A percentile compares a stretch with the other conserved stretches of the same genome.
phyloP scores from a whole-genome alignment of 2,797 vertebrate genomes.

The Hylomyscus alleni region DNA sequence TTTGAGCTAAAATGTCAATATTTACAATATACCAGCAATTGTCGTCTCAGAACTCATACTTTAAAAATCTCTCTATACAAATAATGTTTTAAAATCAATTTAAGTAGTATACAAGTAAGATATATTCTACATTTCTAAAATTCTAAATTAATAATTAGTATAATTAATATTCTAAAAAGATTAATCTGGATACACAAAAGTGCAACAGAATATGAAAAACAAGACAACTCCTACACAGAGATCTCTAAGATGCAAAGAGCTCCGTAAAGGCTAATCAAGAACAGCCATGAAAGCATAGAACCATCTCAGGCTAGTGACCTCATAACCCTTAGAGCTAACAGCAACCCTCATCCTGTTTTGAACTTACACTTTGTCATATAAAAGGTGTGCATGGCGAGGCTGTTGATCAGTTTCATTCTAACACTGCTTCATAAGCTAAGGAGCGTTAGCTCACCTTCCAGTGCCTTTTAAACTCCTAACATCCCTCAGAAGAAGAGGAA shows the following conservation, averaged over 20 bases:
- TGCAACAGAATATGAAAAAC: background rate
- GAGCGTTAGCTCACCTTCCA: background rate
- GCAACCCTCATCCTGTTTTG: background rate
- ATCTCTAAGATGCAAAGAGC: background rate
- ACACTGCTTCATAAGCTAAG: constrained; percentile 20
- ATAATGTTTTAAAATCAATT: background rate
- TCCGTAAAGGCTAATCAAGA: background rate
- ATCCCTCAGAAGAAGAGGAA: background rate
- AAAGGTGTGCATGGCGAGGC: accelerated
- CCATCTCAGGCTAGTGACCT: background rate
- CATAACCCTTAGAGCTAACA: background rate
- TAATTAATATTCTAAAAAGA: background rate
- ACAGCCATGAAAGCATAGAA: background rate
- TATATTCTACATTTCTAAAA: background rate
- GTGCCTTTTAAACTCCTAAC: constrained; percentile 39
- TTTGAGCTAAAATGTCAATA: constrained; percentile 28
- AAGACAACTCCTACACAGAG: background rate
- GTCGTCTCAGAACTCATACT: constrained; percentile 21
- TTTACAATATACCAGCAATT: constrained; percentile 28
- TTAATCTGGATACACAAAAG: constrained; percentile 27
- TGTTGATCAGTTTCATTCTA: constrained; percentile 37
- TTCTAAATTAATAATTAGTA: background rate
- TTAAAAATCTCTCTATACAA: constrained; percentile 21
- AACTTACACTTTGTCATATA: constrained; percentile 2
- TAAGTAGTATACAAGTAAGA: background rate